Base-by-base conservation (phyloP, 1,140 invertebrate species). In the Pseudomyrmex dendroicus region DNA sequence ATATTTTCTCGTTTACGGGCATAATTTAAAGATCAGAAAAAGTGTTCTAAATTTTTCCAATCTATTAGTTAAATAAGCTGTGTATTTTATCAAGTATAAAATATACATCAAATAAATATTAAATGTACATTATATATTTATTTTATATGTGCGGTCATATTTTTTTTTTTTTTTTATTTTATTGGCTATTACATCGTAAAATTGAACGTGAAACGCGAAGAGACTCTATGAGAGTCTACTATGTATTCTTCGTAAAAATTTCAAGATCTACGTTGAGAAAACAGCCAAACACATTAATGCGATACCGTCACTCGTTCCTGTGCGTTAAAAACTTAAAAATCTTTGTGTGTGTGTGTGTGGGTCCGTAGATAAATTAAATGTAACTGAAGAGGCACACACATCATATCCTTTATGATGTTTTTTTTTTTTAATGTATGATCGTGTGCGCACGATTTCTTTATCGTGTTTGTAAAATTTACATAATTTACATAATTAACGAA, bases 301-400 rank as follows among this genome's bases (percentile, higher is more conserved):
- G 62, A 59, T 64, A 68, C 77, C 48, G 76, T 82, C 84, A 84
- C 88, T 86, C 84, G 87, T 89, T 73, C 56, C 50, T 56, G 61
- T 73, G 66, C 70, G 76, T 44, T 86, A 84, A 84, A 88, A 89
- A 86, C 82, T 86, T 89, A 86, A 89, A 73, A n/a, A 62, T 84
- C 57, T 56, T 57, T 15, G 20, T 20, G 20, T 20, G 0, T 20
- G 20, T 20, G 20, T 20, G 0, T 20, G 20, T 20, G 66, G 76
- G 84, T 86, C 78, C 50, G 57, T 89, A 68, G 86, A 88, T 89
- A 89, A 86, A 63, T 57, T 56, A 88, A 83, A 35, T 35, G 64
- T 44, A 57, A 35, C 0, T 8, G 17, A 56, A 68, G 57, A 9
- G 35, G 35, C 35, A 35, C 7, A 7, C 35, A 35, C 7, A 7